Evolutionary conservation across 2,888 invertebrate species (phyloP).

Genomic region (Nesidiocoris tenuis): DNA sequence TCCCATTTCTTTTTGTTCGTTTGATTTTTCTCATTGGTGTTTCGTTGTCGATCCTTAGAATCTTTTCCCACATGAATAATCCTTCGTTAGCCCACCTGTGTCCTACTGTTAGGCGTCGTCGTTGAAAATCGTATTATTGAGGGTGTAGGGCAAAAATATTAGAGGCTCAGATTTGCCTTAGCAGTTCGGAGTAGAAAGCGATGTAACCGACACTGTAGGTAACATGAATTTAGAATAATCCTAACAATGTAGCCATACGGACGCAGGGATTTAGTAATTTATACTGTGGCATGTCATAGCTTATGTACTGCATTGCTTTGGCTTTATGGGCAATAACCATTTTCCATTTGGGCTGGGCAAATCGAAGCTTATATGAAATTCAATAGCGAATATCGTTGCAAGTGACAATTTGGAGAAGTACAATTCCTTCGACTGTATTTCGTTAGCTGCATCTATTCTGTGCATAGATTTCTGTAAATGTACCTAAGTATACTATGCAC

Average conservation of each 20-base stretch:
- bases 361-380: not conserved
- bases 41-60: not conserved
- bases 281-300: not conserved
- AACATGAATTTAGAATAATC: not conserved
- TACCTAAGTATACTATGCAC: constrained; percentile 10
- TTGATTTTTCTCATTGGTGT: constrained; percentile 27
- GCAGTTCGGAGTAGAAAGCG: not conserved
- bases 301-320: not conserved
- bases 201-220: too few species aligned
- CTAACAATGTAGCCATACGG: not conserved
- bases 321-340: not conserved
- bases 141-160: not conserved
- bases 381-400: not conserved
- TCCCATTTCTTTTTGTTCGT: not conserved
- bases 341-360: not conserved
- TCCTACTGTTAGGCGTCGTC: not conserved
- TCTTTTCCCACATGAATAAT: not conserved
- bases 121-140: not conserved
- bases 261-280: not conserved
- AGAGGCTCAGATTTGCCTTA: not conserved
- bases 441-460: constrained; percentile 18
- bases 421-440: constrained; percentile 15
- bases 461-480: constrained; percentile 10
- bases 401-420: too few species aligned
- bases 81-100: not conserved